Evolutionary conservation across 2,888 invertebrate genomes (phyloP), one percentile per base, ranked within the genome.

Genomic region (Lasioglossum malachurum): DNA sequence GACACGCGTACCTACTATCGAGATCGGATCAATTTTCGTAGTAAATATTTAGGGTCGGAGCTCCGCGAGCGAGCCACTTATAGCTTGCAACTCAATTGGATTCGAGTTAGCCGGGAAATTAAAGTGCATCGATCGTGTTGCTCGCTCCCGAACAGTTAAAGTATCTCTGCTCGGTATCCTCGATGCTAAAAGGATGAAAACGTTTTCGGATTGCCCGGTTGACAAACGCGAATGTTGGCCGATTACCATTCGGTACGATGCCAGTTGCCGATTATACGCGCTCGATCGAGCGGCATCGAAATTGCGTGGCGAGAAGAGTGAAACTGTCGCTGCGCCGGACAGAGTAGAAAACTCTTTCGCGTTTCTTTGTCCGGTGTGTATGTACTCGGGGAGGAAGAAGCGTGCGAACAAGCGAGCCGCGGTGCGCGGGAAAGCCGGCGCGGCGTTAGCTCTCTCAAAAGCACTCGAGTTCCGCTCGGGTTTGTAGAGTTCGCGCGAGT

Each of bases 391-490:
- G 14, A 60, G 5, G 27, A 60, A 60, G 60, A 44, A 60, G 0
- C 60, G 60, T n/a, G 60, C 4, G 27, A 60, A 60, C 44, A 46
- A 46, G n/a, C 46, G 46, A 46, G 44, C 1, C 31, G 31, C 14
- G 77, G 46, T 19, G 57, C n/a, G 71, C 38, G 49, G 80, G 73
- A 57, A 44, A 74, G 72, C 46, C 16, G 27, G 75, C 31, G 69
- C 74, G 77, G 67, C 80, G 80, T 72, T 78, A 35, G 46, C 31
- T 53, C 77, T 64, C 69, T 69, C n/a, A 41, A 69, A 41, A 41
- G 53, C 69, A 77, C 69, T 74, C 38, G 73, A 60, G 77, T 35
- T 44, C 64, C 12, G 74, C 49, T 72, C 44, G 74, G 67, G 69
- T 73, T 64, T 41, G 41, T 53, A 64, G 31, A 67, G 35, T 67